phyloP scores from a whole-genome alignment of 2,888 invertebrate species.

The Sinopyrophorus schimmeli region DNA sequence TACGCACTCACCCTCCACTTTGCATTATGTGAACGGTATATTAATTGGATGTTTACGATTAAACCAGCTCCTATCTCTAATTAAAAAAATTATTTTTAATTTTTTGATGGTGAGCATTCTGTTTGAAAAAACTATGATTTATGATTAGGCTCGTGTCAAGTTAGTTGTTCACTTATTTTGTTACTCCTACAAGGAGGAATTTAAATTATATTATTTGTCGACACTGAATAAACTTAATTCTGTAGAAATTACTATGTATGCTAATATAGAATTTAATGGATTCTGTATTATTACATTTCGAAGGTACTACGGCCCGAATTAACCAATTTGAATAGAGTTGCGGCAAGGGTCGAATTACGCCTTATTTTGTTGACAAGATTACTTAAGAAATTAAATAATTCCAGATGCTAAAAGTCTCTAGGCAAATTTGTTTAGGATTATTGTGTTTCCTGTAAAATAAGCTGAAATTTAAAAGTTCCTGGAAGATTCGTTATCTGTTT shows the following conservation, averaged over 20 bases:
- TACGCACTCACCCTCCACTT: too few relatives aligned
- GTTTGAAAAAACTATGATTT: constrained; percentile 7
- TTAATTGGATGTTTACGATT: too few relatives aligned
- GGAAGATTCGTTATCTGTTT: too few relatives aligned
- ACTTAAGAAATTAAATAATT: constrained; percentile 40
- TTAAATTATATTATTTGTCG: constrained; percentile 42
- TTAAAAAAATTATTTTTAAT: not conserved
- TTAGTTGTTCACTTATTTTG: constrained; percentile 18
- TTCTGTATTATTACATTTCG: constrained; percentile 51
- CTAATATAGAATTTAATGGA: constrained; percentile 52
- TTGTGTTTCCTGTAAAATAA: constrained; percentile 21
- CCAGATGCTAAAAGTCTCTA: constrained; percentile 27
- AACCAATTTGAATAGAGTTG: constrained; percentile 50
- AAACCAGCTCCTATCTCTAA: not conserved
- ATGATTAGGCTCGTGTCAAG: constrained; percentile 10
- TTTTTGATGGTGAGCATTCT: not conserved
- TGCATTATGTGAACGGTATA: too few relatives aligned
- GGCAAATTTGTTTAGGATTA: constrained; percentile 27
- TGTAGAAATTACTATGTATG: constrained; percentile 49
- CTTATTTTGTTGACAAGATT: constrained; percentile 40
- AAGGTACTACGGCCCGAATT: constrained; percentile 47
- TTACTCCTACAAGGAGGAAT: constrained; percentile 17
- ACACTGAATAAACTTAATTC: constrained; percentile 44
- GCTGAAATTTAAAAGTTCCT: constrained; percentile 7
- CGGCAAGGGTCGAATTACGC: constrained; percentile 44